A percentile compares a stretch with the other conserved stretches of the same genome.
phyloP scores from a whole-genome alignment of 2,888 invertebrate species.

The Isoperla grammatica region DNA sequence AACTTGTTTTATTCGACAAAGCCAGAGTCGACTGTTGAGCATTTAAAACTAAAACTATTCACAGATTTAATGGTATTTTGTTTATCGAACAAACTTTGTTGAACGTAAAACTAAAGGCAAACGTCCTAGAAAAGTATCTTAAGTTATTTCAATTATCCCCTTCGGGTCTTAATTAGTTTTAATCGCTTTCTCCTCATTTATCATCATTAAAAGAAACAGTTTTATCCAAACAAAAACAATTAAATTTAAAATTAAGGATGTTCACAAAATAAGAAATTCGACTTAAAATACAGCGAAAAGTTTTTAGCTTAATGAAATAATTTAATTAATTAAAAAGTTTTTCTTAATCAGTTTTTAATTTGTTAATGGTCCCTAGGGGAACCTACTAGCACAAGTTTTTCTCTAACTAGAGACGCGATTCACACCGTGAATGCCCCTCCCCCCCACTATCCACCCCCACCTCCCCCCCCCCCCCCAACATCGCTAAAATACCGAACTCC shows the following conservation, averaged over 20 bases:
- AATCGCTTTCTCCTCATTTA: neutral
- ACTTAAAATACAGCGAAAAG: slow-evolving; percentile 9
- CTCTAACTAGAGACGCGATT: neutral
- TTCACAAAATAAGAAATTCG: neutral
- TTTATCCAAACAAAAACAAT: slow-evolving; percentile 15
- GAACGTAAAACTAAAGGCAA: too few relatives aligned
- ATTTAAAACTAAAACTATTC: too few relatives aligned
- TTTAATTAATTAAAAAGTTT: slow-evolving; percentile 14
- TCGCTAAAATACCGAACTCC: too few relatives aligned
- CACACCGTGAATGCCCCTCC: too few relatives aligned
- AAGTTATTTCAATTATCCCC: too few relatives aligned
- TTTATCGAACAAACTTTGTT: too few relatives aligned
- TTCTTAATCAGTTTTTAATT: slow-evolving; percentile 16
- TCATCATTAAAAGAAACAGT: slow-evolving; percentile 2
- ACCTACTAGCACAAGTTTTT: neutral
- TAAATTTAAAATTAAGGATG: slow-evolving; percentile 7
- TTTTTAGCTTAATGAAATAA: slow-evolving; percentile 15
- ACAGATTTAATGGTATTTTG: too few relatives aligned
- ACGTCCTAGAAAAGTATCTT: too few relatives aligned
- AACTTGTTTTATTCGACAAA: too few relatives aligned
- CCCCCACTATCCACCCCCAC: too few relatives aligned
- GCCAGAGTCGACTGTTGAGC: too few relatives aligned
- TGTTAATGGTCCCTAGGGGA: slow-evolving; percentile 8
- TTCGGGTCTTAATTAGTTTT: neutral
- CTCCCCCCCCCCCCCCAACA: too few relatives aligned